phyloP scores from a whole-genome alignment of 2,797 vertebrate species.

The Pseudopleuronectes americanus region DNA sequence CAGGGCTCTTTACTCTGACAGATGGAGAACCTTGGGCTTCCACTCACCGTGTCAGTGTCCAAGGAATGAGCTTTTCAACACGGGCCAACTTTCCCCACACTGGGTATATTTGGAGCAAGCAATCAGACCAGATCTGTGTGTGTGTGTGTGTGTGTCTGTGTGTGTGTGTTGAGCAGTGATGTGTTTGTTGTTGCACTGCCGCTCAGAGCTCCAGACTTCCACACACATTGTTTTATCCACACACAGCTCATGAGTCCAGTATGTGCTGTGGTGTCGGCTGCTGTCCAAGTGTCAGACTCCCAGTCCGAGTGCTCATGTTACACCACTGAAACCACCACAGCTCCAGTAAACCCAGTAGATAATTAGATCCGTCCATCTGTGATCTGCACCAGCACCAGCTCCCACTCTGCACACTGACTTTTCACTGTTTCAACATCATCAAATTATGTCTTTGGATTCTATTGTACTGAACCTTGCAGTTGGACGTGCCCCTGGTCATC shows the following conservation, averaged over 20 bases:
- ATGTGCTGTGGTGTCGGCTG: not conserved
- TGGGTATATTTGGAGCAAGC: slow-evolving; percentile 37
- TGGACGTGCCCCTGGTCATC: too few relatives aligned
- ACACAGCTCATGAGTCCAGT: not conserved
- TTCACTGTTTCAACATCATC: too few relatives aligned
- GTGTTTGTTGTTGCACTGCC: not conserved
- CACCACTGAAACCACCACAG: slow-evolving; percentile 7
- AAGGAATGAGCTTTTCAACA: too few relatives aligned
- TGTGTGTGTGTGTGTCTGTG: not conserved
- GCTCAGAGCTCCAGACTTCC: slow-evolving; percentile 16
- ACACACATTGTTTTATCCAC: slow-evolving; percentile 24
- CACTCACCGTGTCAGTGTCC: too few relatives aligned
- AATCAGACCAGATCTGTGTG: slow-evolving; percentile 33
- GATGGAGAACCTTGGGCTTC: too few relatives aligned
- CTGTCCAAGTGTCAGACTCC: not conserved
- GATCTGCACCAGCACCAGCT: not conserved
- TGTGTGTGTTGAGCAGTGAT: not conserved
- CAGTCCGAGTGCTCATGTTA: not conserved
- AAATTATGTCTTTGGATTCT: too few relatives aligned
- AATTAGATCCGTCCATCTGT: slow-evolving; percentile 36
- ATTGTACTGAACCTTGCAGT: too few relatives aligned
- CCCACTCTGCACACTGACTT: too few relatives aligned
- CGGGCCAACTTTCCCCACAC: slow-evolving; percentile 18
- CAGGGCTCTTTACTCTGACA: too few relatives aligned
- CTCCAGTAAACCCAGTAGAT: slow-evolving; percentile 44